A percentile compares a stretch with the other conserved stretches of the same genome.
Conservation (phyloP, 2,888 invertebrate species). For the Zygaena filipendulae region DNA sequence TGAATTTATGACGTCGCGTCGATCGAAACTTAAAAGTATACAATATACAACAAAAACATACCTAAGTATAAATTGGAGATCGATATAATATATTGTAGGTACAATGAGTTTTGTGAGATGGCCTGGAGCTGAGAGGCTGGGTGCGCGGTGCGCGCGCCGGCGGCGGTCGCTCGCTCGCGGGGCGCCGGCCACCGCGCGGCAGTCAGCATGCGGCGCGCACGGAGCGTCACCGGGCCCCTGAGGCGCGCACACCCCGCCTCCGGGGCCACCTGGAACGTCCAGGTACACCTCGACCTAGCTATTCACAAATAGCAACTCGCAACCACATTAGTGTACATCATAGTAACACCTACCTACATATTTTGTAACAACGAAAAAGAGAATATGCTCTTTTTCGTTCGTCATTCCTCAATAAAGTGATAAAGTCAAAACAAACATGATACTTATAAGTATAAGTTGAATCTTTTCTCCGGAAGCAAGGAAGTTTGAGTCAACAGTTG, state of each 20-base stretch:
- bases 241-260: constrained; percentile 81
- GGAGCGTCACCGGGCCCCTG: constrained; percentile 69
- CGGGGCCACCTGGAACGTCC: constrained; percentile 87
- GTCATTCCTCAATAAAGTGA: too few species aligned
- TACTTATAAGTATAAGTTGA: too few species aligned
- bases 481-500: constrained; percentile 58
- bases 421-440: too few species aligned
- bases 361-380: too few species aligned
- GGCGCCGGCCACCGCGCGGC: constrained; percentile 30
- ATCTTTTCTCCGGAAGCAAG: background rate
- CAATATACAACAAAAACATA: constrained; percentile 15
- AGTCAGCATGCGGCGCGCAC: constrained; percentile 61
- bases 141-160: constrained; percentile 45
- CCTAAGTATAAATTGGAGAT: constrained; percentile 12
- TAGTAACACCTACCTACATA: constrained; percentile 4
- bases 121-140: constrained; percentile 50
- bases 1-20: too few species aligned
- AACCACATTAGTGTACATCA: constrained; percentile 5
- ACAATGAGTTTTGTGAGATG: constrained; percentile 15
- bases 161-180: too few species aligned
- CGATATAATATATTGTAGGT: constrained; percentile 11
- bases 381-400: constrained; percentile 3
- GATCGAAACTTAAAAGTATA: too few species aligned
- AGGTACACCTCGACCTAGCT: constrained; percentile 68
- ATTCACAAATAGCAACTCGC: constrained; percentile 2